Evolutionary conservation across 2,888 invertebrate species (phyloP), one percentile per base, ranked within the genome.

Genomic region (Conchocele bisecta): DNA sequence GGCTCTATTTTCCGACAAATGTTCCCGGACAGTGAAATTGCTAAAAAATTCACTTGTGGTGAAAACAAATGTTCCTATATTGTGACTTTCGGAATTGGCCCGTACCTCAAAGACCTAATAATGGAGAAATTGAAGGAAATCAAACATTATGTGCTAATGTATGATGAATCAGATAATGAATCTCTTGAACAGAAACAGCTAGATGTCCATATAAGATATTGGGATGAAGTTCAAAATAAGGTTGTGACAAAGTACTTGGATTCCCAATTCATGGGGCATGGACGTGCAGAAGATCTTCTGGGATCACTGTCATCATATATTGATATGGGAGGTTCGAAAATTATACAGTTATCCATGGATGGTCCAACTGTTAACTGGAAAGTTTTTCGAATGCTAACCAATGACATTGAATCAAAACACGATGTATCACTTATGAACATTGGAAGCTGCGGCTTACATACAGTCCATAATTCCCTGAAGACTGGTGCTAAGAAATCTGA

Each of bases 181-280:
- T 61, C 74, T 46, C 53, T 63, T 42, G 74, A 81, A 37, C 24
- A 54, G 37, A 81, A 81, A 46, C 72, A 81, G 37, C 68, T 81
- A 71, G 77, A 75, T 54, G 29, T 80, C 11, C 69, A 72, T 54
- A 28, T 78, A 11, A 13, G 64, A 11, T 79, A 65, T 37, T 68
- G 75, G 72, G 42, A 71, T 9, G 17, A 24, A 33, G 58, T 60
- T 6, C 39, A 31, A 2, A 41, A 64, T 7, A 31, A 54, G 6
- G 70, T 78, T 11, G 46, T 26, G 6, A 69, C 70, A 29, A 46
- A 65, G 33, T 78, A 73, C 53, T 54, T 67, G 1, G 44, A 41
- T 11, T 70, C 67, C 11, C 50, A 63, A 35, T 78, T 75, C 51
- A 15, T 75, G 15, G 74, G 66, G 3, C 71, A 65, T 65, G 65